Base-by-base conservation (phyloP, 2,888 invertebrate genomes). In the Athalia rosae region DNA sequence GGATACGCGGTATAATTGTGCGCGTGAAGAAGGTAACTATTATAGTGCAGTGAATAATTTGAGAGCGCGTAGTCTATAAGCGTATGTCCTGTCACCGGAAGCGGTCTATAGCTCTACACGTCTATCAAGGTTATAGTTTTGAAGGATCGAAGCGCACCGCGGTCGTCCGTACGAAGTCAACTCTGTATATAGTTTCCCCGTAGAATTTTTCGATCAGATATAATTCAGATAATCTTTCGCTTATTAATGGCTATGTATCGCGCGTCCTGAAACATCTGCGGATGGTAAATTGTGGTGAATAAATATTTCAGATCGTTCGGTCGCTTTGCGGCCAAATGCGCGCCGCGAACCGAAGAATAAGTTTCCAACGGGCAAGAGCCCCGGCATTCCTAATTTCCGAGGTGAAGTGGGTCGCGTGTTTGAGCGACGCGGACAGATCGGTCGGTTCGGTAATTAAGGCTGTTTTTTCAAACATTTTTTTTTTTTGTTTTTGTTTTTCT, bases 381-480 rank as follows among this genome's bases (percentile, higher is more conserved):
- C 4, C n/a, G 56, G 77, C 77, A 71, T 77, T 71, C 45, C 62
- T 77, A 77, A 77, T 77, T 77, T 63, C 63, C 61, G 62, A 67
- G 77, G 71, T 71, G 56, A 71, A 77, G 63, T 62, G 41, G 66
- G 63, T 78, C 78, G 78, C 78, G 76, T 78, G 76, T 78, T 78
- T 62, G 74, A 76, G 73, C 74, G 76, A 74, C 66, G 66, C 78
- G 58, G 53, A 73, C 73, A 78, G 76, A 76, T 78, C 73, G 78
- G n/a, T 58, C 76, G 64, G 76, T 58, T 58, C 76, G 80, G 83
- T 83, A 86, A 87, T 87, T 85, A 86, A 87, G 82, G 79, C 69
- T 71, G 79, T 79, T 81, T 81, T 82, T 83, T 80, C 74, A 74
- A 47, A 48, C 41, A 63, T n/a, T n/a, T n/a, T n/a, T n/a, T n/a